Base-by-base conservation (phyloP, 2,797 vertebrate species). In the Silurus aristotelis region DNA sequence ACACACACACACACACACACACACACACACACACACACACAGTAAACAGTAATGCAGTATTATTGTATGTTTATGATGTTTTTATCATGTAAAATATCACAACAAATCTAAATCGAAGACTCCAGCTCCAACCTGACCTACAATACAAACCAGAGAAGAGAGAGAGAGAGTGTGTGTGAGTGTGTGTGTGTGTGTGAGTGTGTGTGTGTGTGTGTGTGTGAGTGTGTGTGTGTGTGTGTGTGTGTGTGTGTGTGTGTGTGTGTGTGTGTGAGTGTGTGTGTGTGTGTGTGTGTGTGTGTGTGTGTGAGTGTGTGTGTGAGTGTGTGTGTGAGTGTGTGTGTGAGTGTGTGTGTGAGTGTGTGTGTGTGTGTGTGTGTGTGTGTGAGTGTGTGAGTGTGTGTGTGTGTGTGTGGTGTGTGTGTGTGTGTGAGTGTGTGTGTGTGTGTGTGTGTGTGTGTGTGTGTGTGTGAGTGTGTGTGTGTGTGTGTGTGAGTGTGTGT, bases 221-320 rank as follows among this genome's bases (percentile, higher is more conserved):
- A 31, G 73, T 76, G 48, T 56, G 46, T 25, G 72, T 60, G 75
- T 38, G 75, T 60, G 75, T 58, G 12, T 14, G 13, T 66, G n/a
- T 72, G 55, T 77, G 73, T 77, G 52, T 77, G 48, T 27, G 73
- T 61, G 70, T 72, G 56, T 77, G 75, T 77, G 52, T 77, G 48
- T 19, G 73, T 43, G 76, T 22, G 75, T 61, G 55, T 38, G 14
- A 14, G n/a, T 27, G n/a, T 14, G 63, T 22, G 68, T 71, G 55
- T 56, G 73, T 76, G 48, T 56, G 46, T 25, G 72, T 60, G 75
- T 38, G 75, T 60, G 75, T 58, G 12, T 14, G 13, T 66, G n/a
- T n/a, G n/a, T n/a, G n/a, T n/a, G n/a, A n/a, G n/a, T n/a, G n/a
- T n/a, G n/a, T n/a, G n/a, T 72, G 55, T 77, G 73, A 58, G 52